phyloP scores from a whole-genome alignment of 2,797 vertebrate species.

The Enteromius argenteus region DNA sequence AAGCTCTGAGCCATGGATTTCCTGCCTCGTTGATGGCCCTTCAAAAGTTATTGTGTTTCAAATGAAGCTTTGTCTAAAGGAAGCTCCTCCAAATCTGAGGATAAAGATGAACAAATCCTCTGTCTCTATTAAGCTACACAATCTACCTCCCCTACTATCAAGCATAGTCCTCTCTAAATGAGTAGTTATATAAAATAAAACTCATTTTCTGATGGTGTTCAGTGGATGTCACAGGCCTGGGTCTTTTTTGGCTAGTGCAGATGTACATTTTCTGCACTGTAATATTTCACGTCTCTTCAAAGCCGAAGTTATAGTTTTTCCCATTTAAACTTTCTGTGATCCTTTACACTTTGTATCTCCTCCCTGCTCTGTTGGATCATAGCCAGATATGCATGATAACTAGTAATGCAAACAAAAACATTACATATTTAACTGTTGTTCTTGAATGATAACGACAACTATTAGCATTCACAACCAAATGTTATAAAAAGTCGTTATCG shows the following conservation, averaged over 20 bases:
- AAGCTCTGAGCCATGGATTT: conserved; percentile 42
- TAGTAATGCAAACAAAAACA: not conserved
- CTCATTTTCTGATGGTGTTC: not conserved
- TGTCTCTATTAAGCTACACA: conserved; percentile 16
- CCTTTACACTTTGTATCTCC: conserved; percentile 37
- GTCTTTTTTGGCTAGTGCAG: conserved; percentile 1
- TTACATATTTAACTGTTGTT: not conserved
- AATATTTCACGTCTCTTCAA: conserved; percentile 56
- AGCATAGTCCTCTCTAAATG: not conserved
- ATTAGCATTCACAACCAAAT: not conserved
- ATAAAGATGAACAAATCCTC: conserved; percentile 22
- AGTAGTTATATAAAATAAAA: not conserved
- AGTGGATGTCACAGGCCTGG: not conserved
- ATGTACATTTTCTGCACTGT: conserved; percentile 41
- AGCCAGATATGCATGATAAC: conserved; percentile 19
- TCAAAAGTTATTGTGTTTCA: conserved; percentile 44
- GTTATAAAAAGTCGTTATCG: not conserved
- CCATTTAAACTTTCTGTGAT: conserved; percentile 48
- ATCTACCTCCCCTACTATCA: not conserved
- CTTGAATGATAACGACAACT: not conserved
- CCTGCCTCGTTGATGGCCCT: conserved; percentile 25
- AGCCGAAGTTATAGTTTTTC: conserved; percentile 57
- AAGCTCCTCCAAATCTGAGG: conserved; percentile 37
- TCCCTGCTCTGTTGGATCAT: conserved; percentile 49
- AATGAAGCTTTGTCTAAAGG: conserved; percentile 44